Evolutionary conservation across 2,797 vertebrate species (phyloP).

Genomic region (Allobates femoralis): DNA sequence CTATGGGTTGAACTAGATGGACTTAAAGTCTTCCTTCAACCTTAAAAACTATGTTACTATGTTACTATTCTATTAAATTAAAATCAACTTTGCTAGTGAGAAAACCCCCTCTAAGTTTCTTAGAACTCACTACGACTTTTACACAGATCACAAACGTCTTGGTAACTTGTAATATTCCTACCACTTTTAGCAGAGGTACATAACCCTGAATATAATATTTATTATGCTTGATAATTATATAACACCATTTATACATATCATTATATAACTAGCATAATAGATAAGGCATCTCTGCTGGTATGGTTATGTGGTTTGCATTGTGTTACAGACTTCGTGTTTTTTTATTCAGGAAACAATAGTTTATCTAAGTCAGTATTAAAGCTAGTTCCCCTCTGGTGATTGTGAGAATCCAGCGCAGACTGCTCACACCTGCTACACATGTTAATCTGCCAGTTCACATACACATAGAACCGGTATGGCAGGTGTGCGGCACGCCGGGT

Average conservation of each 20-base stretch:
- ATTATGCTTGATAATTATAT: background rate
- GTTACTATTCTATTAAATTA: too few relatives aligned
- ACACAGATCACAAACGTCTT: too few relatives aligned
- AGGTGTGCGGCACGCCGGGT: background rate
- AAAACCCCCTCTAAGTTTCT: too few relatives aligned
- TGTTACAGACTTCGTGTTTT: background rate
- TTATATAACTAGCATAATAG: background rate
- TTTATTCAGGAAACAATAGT: conserved; percentile 28
- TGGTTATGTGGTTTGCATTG: background rate
- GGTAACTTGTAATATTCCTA: too few relatives aligned
- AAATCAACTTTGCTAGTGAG: too few relatives aligned
- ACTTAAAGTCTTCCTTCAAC: too few relatives aligned
- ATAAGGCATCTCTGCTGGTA: background rate
- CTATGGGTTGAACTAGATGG: too few relatives aligned
- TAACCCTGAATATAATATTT: too few relatives aligned
- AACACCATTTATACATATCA: background rate
- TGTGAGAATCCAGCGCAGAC: conserved; percentile 12
- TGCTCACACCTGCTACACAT: conserved; percentile 40
- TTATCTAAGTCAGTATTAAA: conserved; percentile 34
- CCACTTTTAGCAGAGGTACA: too few relatives aligned
- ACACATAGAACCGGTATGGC: conserved; percentile 37
- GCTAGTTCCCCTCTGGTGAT: conserved; percentile 21
- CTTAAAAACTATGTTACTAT: too few relatives aligned
- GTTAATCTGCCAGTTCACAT: background rate
- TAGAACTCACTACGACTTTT: too few relatives aligned